Base-by-base conservation (phyloP, 2,797 vertebrate species). In the Pelochelys cantorii region DNA sequence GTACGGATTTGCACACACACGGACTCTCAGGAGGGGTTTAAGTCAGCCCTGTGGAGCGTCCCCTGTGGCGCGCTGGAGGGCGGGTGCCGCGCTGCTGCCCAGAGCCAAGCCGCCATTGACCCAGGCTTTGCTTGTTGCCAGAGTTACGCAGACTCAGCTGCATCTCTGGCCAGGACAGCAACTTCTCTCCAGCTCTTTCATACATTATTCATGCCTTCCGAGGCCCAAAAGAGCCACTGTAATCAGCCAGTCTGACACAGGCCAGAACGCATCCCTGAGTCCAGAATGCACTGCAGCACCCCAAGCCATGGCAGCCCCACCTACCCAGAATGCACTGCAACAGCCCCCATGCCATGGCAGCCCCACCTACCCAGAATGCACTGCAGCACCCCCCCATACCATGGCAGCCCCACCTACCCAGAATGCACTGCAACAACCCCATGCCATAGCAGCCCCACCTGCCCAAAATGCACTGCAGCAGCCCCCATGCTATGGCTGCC, bases 131-230 rank as follows among this genome's bases (percentile, higher is more conserved):
- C 95, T 91, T 37, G 95, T 96, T 96, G 96, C 96, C 95, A 96
- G 95, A 93, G 96, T 83, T 80, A 96, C 94, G 60, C 95, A 94
- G 87, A 93, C 91, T 94, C 86, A 60, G 90, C 89, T 92, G 92
- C 88, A 3, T 56, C 85, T 48, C 22, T 68, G 86, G 88, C 95
- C 95, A 88, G 96, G 94, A 92, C 92, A 94, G 74, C 91, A 94
- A 94, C 88, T 94, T 68, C 90, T 88, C 91, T 90, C 89, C 84
- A 87, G 29, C 94, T 86, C 84, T 0, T 86, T 34, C 65, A 71
- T 71, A 1, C 18, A 34, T 37, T 71, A 71, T 37, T 71, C n/a
- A 22, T 71, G 34, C 18, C 20, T 71, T 34, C n/a, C 20, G 22
- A 71, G 65, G 65, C 34, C 9, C 31, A 68, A 34, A 68, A 17